Conservation (phyloP, 2,113 vertebrate species). For the Delphinapterus leucas region DNA sequence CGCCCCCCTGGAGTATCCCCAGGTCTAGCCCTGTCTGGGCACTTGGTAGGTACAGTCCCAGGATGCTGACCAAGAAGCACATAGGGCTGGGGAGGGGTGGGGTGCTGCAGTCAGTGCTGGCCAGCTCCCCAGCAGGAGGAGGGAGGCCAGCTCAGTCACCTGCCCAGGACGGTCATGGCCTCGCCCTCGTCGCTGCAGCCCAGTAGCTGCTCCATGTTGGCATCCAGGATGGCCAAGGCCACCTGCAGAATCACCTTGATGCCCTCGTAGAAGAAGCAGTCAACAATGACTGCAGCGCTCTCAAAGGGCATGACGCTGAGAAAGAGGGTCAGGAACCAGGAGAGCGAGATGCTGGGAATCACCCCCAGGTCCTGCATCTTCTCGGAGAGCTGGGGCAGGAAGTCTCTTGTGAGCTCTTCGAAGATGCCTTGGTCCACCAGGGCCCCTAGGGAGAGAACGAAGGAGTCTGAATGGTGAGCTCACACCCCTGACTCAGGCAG, state of each 20-base stretch:
- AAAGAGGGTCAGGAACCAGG: slow-evolving; percentile 98
- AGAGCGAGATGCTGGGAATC: slow-evolving; percentile 96
- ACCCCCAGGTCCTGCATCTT: slow-evolving; percentile 97
- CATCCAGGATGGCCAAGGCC: slow-evolving; percentile 94
- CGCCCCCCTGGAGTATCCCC: background rate
- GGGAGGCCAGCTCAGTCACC: slow-evolving; percentile 79
- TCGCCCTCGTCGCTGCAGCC: slow-evolving; percentile 95
- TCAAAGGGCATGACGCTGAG: slow-evolving; percentile 98
- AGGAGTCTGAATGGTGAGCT: background rate
- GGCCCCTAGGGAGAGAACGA: slow-evolving; percentile 84
- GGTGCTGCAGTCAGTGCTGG: accelerated
- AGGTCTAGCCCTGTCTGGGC: background rate
- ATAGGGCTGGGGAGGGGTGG: background rate
- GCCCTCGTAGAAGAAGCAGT: slow-evolving; percentile 98
- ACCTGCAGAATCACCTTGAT: slow-evolving; percentile 97
- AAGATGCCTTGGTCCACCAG: slow-evolving; percentile 98
- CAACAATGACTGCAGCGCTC: slow-evolving; percentile 94
- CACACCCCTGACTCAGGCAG: accelerated
- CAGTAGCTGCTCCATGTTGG: slow-evolving; percentile 93
- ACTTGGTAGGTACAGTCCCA: too few species aligned
- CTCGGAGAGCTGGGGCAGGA: slow-evolving; percentile 92
- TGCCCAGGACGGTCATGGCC: slow-evolving; percentile 97
- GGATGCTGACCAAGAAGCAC: background rate
- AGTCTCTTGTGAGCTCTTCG: slow-evolving; percentile 93
- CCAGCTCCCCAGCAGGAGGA: background rate